Percentiles rank a stretch among this genome's conserved stretches.
phyloP scores from a whole-genome alignment of 2,113 vertebrate species.

The Phalacrocorax pelagicus region DNA sequence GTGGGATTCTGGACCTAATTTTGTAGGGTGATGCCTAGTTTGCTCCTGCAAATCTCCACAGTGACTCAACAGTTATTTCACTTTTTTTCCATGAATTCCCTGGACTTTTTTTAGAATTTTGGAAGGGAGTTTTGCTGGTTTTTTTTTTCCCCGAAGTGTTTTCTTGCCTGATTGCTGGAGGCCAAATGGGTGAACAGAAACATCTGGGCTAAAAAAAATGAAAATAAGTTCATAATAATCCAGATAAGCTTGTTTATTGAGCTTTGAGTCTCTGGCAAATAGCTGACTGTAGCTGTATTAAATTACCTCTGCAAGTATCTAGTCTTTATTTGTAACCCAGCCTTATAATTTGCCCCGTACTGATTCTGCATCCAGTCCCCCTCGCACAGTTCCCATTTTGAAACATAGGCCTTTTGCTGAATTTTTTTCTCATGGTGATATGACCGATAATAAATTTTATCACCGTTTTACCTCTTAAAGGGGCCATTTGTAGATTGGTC shows the following conservation, averaged over 20 bases:
- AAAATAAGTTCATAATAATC: not conserved
- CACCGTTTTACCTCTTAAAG: not conserved
- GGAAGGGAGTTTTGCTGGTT: not conserved
- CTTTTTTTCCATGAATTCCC: not conserved
- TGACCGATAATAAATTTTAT: not conserved
- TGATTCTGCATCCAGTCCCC: not conserved
- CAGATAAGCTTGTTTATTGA: not conserved
- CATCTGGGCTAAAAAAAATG: not conserved
- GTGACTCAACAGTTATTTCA: not conserved
- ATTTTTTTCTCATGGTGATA: not conserved
- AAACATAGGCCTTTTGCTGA: not conserved
- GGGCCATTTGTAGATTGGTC: not conserved
- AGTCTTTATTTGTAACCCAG: not conserved
- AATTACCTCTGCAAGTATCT: not conserved
- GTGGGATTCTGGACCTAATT: not conserved
- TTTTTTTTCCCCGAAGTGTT: not conserved
- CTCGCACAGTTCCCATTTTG: not conserved
- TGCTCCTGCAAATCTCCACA: not conserved
- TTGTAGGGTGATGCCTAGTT: not conserved
- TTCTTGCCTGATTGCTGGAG: not conserved
- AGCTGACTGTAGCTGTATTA: not conserved
- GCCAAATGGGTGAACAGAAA: not conserved
- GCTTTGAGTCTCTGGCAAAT: not conserved
- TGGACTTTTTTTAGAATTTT: not conserved
- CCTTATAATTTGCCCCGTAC: not conserved